These are phyloP conservation scores for Phalanger gymnotis DNA, from an alignment of 2,797 vertebrate species.

Conservation along the genomic window DNA sequence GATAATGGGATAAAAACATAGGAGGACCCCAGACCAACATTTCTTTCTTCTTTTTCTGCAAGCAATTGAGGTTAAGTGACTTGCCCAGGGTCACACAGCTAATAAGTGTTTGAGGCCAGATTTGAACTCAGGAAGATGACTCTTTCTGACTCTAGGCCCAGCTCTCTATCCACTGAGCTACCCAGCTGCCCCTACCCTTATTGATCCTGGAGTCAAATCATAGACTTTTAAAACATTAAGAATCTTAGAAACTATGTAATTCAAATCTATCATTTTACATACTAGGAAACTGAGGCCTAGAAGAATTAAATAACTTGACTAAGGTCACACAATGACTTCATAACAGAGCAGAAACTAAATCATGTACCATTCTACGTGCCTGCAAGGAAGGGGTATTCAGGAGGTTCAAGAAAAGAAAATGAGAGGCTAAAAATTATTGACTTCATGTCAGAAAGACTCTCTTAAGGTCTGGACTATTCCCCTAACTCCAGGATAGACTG, in stretches of 20 bases:
- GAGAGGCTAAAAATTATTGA: neutral
- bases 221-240: neutral
- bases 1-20: neutral
- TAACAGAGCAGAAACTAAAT: neutral
- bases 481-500: neutral
- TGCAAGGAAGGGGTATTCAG: fast-evolving
- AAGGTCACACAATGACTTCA: neutral
- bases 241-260: neutral
- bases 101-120: neutral
- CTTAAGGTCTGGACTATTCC: fast-evolving
- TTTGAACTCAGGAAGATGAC: neutral
- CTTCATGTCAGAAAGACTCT: neutral
- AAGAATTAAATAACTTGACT: neutral
- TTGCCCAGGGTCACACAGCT: neutral
- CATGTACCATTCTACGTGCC: neutral
- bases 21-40: neutral
- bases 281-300: neutral
- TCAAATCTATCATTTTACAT: neutral
- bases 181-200: neutral
- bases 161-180: neutral
- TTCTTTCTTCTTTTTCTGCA: neutral
- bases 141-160: neutral
- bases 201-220: neutral
- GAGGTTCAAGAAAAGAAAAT: neutral
- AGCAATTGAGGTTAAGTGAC: neutral